Evolutionary conservation across 2,888 invertebrate genomes (phyloP).

Genomic region (Iphiclides podalirius): DNA sequence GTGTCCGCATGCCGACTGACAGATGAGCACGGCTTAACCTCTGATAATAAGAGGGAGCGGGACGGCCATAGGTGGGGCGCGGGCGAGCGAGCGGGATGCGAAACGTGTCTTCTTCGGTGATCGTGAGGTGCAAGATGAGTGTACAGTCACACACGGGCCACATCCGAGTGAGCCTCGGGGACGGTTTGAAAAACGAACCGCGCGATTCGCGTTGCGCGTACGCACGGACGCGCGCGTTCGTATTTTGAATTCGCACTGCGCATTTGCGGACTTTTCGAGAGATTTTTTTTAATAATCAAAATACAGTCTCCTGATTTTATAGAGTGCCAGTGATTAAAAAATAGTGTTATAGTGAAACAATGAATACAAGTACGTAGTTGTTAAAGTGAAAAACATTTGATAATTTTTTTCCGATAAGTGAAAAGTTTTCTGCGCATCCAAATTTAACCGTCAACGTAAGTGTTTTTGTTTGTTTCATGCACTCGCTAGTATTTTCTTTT

Average conservation of each 20-base stretch:
- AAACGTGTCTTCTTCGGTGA: constrained; percentile 76
- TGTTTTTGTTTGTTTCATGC: constrained; percentile 23
- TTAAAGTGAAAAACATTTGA: constrained; percentile 45
- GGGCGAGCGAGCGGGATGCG: constrained; percentile 48
- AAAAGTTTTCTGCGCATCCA: constrained; percentile 35
- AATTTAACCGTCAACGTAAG: constrained; percentile 41
- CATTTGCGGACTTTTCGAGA: constrained; percentile 36
- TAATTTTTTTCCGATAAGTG: constrained; percentile 33
- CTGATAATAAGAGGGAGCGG: constrained; percentile 73
- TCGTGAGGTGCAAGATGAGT: constrained; percentile 78
- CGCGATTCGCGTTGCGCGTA: constrained; percentile 63
- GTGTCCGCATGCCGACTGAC: constrained; percentile 72
- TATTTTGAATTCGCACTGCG: constrained; percentile 39
- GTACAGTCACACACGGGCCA: constrained; percentile 78
- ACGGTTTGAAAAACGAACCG: constrained; percentile 62
- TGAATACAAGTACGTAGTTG: constrained; percentile 43
- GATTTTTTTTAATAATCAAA: constrained; percentile 24
- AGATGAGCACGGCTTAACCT: constrained; percentile 75
- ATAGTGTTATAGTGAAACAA: constrained; percentile 40
- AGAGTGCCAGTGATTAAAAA: constrained; percentile 41
- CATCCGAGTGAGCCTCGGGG: constrained; percentile 73
- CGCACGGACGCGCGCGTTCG: constrained; percentile 60
- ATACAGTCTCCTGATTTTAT: constrained; percentile 8
- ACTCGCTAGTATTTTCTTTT: too few species aligned
- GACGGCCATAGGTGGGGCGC: constrained; percentile 43